Percentiles rank a stretch among this genome's conserved stretches.
phyloP scores from a whole-genome alignment of 1,140 invertebrate genomes.

The Melitaea cinxia region DNA sequence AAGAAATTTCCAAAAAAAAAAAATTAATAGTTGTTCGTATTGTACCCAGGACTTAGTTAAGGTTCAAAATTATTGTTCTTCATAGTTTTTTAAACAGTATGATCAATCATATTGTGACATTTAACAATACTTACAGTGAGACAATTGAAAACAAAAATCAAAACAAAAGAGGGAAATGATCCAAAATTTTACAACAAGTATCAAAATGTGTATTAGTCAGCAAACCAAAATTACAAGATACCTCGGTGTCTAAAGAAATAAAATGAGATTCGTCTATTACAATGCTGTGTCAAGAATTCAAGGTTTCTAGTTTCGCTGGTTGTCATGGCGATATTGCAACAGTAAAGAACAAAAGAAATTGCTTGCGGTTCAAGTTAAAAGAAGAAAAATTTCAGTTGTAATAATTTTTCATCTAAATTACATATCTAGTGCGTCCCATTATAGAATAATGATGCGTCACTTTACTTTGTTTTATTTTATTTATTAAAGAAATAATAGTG shows the following conservation, averaged over 20 bases:
- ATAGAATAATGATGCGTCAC: too few species aligned
- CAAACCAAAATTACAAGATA: conserved; percentile 23
- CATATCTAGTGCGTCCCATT: too few species aligned
- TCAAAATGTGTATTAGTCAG: conserved; percentile 18
- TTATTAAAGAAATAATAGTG: too few species aligned
- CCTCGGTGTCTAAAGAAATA: conserved; percentile 26
- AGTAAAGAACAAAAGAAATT: conserved; percentile 36
- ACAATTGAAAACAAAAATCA: conserved; percentile 3
- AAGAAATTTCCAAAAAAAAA: too few species aligned
- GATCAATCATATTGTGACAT: background rate
- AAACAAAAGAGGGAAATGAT: conserved; percentile 12
- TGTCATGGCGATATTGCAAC: conserved; percentile 36
- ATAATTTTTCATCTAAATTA: too few species aligned
- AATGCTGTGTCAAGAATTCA: conserved; percentile 19
- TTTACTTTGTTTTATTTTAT: too few species aligned
- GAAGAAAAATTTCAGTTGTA: background rate
- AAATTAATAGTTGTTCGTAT: too few species aligned
- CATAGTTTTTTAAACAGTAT: background rate
- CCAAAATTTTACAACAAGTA: conserved; percentile 25
- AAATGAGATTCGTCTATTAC: conserved; percentile 29
- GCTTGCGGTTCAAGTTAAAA: conserved; percentile 10
- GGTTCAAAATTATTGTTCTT: background rate
- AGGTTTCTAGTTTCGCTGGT: conserved; percentile 28
- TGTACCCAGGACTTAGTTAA: too few species aligned
- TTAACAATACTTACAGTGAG: background rate